phyloP scores from a whole-genome alignment of 92 coral and sea anemone genomes.

The Plumapathes pennacea region DNA sequence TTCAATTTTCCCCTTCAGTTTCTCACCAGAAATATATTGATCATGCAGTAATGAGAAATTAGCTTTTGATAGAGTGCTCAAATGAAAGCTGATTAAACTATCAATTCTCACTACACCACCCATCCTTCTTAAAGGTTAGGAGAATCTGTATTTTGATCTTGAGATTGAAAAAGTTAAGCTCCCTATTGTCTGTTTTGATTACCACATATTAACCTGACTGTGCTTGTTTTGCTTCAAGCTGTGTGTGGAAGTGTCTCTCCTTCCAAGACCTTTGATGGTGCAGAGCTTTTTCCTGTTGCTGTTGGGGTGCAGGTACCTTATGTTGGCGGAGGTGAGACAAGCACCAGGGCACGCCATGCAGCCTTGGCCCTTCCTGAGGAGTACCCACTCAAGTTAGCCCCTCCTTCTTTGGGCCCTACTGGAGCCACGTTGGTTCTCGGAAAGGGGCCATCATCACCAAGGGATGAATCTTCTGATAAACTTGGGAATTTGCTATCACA shows the following conservation, averaged over 20 bases:
- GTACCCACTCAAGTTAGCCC: constrained; percentile 22
- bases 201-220: background rate
- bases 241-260: constrained; percentile 68
- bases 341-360: constrained; percentile 4
- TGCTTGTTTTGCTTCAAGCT: constrained; percentile 14
- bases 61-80: too few relatives aligned
- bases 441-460: constrained; percentile 1
- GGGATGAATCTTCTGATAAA: constrained; percentile 39
- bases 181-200: background rate
- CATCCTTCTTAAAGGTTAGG: too few relatives aligned
- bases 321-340: constrained; percentile 84
- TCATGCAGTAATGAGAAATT: too few relatives aligned
- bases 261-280: constrained; percentile 68
- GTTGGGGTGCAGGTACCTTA: constrained; percentile 92
- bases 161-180: background rate
- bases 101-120: too few relatives aligned
- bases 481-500: constrained; percentile 61
- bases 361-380: constrained; percentile 32
- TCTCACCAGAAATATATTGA: too few relatives aligned
- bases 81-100: too few relatives aligned
- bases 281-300: constrained; percentile 92
- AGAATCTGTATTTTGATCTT: background rate
- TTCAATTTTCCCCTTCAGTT: too few relatives aligned
- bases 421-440: constrained; percentile 1
- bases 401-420: constrained; percentile 15